Evolutionary conservation across 2,888 invertebrate genomes (phyloP), one percentile per base, ranked within the genome.

Genomic region (Tanypteryx hageni): DNA sequence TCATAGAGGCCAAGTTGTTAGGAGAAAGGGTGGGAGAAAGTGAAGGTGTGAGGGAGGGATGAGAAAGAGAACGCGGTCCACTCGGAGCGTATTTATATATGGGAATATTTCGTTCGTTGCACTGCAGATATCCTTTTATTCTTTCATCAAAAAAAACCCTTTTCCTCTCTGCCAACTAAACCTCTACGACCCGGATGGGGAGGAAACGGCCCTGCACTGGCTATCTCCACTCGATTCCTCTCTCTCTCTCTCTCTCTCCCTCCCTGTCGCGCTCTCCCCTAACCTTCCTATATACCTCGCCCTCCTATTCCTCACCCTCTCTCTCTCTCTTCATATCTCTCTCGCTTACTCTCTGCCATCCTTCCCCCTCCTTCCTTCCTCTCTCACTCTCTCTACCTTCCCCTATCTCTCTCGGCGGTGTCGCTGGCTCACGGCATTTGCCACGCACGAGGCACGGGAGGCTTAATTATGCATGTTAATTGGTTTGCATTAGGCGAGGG

Each of bases 401-500:
- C 82, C 82, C 31, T 82, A 16, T 27, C 82, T 82, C 44, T 16
- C 18, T 13, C 59, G n/a, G 22, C 22, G 86, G 89, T 89, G 89
- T 89, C 89, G 89, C 89, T 89, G 61, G 89, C 68, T 89, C 89
- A 89, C 89, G 89, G 89, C 89, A 89, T 89, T 89, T 64, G 89
- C 89, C 89, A 89, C 89, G 89, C 89, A 89, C 89, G 89, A 89
- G 89, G 89, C 89, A 89, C 89, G 89, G 89, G 44, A 27, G 64
- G 89, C 93, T 93, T 93, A 93, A 93, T 93, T 93, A 93, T 93
- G 93, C 93, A 93, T 93, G 93, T 92, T 93, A 93, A 93, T 93
- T 93, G 93, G 93, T 93, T 92, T 93, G 92, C 93, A 93, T 93
- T 93, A 93, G 92, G 93, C 86, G 94, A 94, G 94, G 93, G 94